Conservation (phyloP, 2,797 vertebrate genomes). For the Helostoma temminkii region DNA sequence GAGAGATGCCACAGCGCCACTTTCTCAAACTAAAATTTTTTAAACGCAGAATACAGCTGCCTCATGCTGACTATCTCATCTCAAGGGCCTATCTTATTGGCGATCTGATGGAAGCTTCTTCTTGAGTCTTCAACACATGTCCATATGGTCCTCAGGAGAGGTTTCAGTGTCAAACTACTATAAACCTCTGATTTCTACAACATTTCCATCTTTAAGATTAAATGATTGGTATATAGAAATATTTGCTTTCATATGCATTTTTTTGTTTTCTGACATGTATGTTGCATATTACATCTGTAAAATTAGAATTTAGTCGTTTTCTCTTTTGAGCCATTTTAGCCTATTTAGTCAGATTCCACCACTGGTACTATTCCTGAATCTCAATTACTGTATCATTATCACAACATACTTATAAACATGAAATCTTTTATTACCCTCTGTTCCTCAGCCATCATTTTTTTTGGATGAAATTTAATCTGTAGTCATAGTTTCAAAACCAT, state of each 20-base stretch:
- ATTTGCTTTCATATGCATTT: background rate
- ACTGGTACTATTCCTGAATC: background rate
- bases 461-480: constrained; percentile 1
- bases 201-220: background rate
- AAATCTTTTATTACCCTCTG: background rate
- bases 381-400: background rate
- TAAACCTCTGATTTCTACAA: no score
- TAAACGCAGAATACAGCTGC: constrained; percentile 13
- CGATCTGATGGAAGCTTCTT: constrained; percentile 12
- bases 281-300: background rate
- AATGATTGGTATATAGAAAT: background rate
- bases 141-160: background rate
- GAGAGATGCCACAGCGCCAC: constrained; percentile 4
- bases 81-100: constrained; percentile 6
- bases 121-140: background rate
- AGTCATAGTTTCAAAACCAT: constrained; percentile 5
- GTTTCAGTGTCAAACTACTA: constrained; percentile 10
- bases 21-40: background rate
- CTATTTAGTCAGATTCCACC: background rate
- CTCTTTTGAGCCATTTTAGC: no score
- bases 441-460: background rate
- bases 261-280: background rate
- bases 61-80: constrained; percentile 19
- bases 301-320: no score
- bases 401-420: background rate